Evolutionary conservation across 2,888 invertebrate genomes (phyloP), one percentile per base, ranked within the genome.

Genomic region (Junonia oenone): DNA sequence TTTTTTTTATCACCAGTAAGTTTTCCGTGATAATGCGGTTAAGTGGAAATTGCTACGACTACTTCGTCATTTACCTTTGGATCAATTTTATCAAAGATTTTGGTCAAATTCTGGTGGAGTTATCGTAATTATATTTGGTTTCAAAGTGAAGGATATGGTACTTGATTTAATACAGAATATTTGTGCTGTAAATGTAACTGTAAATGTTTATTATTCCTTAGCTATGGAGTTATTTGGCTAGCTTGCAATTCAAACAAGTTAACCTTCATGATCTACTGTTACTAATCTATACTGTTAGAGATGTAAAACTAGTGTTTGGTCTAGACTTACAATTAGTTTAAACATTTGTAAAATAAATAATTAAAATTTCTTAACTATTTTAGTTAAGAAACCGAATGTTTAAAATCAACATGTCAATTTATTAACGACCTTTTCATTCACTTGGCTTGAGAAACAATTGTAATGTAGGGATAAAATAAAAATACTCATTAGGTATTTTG

Each of bases 11-110:
- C 64, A 68, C 45, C 64, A 63, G 78, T 81, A 83, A 83, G 81
- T 83, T 75, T 72, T 63, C 70, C 73, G 77, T 81, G 80, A 80
- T 83, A 82, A 80, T 75, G 73, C 68, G 71, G 71, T 78, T 81
- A 76, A 79, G 84, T 85, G 87, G 83, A 83, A 81, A 77, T 78
- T 76, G 77, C 68, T 78, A 73, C 79, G 81, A 80, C 81, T 81
- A 69, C 76, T 76, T 79, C 76, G 81, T 55, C 58, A 45, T 58
- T 77, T 72, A 77, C 70, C 72, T 68, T 69, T 70, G 68, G 66
- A 64, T 69, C 63, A 65, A 68, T 73, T 69, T 72, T 68, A 69
- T 72, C 69, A 68, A 68, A 43, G 51, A 53, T 50, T 45, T 58
- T 50, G 35, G 45, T 46, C 43, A 52, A 60, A 52, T 54, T 51